A percentile compares a stretch with the other conserved stretches of the same genome.
Conservation (phyloP, 2,888 invertebrate species). For the Ashinkailepas kermadecensis region DNA sequence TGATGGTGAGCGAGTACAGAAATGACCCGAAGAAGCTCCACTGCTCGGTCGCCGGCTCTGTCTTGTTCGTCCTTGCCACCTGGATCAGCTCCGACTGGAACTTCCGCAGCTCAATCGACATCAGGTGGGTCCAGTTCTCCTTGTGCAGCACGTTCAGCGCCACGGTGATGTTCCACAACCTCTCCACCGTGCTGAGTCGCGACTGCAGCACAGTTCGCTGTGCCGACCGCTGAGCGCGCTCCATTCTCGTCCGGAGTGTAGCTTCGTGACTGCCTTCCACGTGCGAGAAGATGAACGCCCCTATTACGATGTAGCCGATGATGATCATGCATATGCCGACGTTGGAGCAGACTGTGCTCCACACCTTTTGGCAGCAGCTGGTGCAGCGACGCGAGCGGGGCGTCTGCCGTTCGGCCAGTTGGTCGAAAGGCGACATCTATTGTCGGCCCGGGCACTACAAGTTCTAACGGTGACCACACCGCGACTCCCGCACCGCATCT, state of each 20-base stretch:
- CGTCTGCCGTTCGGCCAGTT: slow-evolving; percentile 4
- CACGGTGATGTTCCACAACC: slow-evolving; percentile 68
- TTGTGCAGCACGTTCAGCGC: slow-evolving; percentile 63
- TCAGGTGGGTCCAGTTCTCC: slow-evolving; percentile 52
- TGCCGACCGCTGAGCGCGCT: neutral
- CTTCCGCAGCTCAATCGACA: neutral
- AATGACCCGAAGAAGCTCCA: slow-evolving; percentile 29
- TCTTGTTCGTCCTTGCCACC: neutral
- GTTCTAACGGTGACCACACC: no score
- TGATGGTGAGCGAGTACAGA: slow-evolving; percentile 32
- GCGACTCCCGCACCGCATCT: no score
- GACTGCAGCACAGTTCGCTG: slow-evolving; percentile 1
- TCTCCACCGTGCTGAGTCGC: slow-evolving; percentile 31
- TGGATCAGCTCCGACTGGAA: slow-evolving; percentile 27
- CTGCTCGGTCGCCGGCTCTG: neutral
- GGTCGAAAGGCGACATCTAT: neutral
- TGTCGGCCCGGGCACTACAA: neutral
- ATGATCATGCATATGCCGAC: slow-evolving; percentile 90
- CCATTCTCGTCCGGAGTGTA: neutral
- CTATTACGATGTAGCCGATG: slow-evolving; percentile 79
- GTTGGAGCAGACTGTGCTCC: slow-evolving; percentile 48
- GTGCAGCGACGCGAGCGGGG: slow-evolving; percentile 27
- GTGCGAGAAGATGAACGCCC: slow-evolving; percentile 86
- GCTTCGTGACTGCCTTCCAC: slow-evolving; percentile 54
- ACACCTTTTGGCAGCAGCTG: slow-evolving; percentile 30